phyloP scores from a whole-genome alignment of 2,888 invertebrate species.

The Epirrita christyi region DNA sequence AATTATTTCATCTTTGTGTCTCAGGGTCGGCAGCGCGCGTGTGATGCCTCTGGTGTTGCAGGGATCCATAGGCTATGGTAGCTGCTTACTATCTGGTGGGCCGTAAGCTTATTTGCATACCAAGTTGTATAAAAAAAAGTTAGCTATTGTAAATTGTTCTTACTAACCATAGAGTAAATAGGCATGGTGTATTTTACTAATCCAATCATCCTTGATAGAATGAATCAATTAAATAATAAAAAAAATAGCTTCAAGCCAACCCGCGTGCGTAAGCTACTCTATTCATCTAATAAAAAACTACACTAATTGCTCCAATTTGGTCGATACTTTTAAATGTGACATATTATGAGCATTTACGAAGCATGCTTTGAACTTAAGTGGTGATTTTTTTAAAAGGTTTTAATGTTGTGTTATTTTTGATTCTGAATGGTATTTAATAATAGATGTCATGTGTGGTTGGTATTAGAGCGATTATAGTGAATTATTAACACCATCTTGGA shows the following conservation, averaged over 20 bases:
- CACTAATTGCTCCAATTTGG: constrained; percentile 61
- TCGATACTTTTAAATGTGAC: constrained; percentile 54
- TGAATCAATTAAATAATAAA: too few relatives aligned
- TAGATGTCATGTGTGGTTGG: constrained; percentile 8
- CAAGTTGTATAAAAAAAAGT: too few relatives aligned
- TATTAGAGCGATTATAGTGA: background rate
- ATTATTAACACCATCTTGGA: background rate
- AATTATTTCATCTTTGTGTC: too few relatives aligned
- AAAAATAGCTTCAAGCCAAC: background rate
- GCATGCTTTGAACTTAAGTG: constrained; percentile 51
- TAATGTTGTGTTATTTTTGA: constrained; percentile 29
- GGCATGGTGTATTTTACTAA: too few relatives aligned
- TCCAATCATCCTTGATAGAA: too few relatives aligned
- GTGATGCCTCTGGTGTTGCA: too few relatives aligned
- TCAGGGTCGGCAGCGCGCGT: too few relatives aligned
- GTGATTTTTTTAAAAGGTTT: constrained; percentile 36
- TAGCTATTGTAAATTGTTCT: too few relatives aligned
- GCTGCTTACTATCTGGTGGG: too few relatives aligned
- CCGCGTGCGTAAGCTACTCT: constrained; percentile 23
- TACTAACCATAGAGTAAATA: too few relatives aligned
- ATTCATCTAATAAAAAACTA: constrained; percentile 41
- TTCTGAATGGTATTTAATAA: constrained; percentile 6
- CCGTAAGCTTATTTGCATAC: too few relatives aligned
- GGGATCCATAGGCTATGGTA: too few relatives aligned
- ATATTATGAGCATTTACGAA: constrained; percentile 55